Conservation (phyloP, 2,888 invertebrate species). For the Callinectes sapidus region DNA sequence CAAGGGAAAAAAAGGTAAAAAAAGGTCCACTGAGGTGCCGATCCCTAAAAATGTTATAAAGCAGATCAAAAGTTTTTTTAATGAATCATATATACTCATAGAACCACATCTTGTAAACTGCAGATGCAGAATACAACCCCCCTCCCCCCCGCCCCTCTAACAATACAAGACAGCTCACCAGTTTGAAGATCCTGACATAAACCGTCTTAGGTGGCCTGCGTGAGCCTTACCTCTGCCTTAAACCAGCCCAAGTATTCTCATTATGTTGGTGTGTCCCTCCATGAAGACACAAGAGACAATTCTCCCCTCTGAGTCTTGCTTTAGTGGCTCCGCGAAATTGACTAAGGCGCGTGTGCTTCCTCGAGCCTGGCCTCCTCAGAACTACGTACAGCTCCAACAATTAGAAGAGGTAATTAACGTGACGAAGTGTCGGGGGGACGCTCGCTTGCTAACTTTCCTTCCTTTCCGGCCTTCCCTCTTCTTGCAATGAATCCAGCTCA, state of each 20-base stretch:
- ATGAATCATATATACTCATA: neutral
- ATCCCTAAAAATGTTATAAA: too few relatives aligned
- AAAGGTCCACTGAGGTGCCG: too few relatives aligned
- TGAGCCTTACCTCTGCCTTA: neutral
- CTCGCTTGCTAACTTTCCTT: neutral
- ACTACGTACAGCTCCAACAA: neutral
- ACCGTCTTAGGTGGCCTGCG: neutral
- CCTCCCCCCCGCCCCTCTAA: too few relatives aligned
- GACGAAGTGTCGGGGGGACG: slow-evolving; percentile 8
- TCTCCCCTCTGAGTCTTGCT: neutral
- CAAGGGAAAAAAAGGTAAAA: too few relatives aligned
- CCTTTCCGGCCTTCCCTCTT: neutral
- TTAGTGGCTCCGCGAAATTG: neutral
- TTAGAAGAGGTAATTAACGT: slow-evolving; percentile 35
- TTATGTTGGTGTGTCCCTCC: neutral
- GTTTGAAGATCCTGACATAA: neutral
- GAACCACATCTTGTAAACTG: neutral
- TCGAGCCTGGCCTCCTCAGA: neutral
- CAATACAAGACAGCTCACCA: neutral
- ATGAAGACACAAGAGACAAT: neutral
- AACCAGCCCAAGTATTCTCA: neutral
- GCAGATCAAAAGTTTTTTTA: too few relatives aligned
- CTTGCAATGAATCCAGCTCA: neutral
- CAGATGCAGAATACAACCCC: neutral
- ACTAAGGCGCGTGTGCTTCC: neutral